Percentiles rank a stretch among this genome's conserved stretches.
Evolutionary conservation across 1,140 invertebrate species (phyloP).

Genomic region (Pseudomyrmex cubaensis): DNA sequence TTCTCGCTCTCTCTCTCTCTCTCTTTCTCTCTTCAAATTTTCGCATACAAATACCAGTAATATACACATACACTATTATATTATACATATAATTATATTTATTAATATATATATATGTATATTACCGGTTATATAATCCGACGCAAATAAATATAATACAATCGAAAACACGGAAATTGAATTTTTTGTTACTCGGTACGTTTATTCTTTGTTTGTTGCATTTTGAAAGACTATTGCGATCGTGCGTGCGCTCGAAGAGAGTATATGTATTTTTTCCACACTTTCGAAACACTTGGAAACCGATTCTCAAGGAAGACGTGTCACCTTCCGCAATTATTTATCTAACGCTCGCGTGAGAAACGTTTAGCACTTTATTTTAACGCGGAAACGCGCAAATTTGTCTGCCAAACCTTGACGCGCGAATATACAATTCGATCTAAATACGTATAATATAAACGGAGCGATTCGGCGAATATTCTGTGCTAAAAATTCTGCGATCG

Average conservation of each 20-base stretch:
- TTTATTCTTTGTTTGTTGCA: background rate
- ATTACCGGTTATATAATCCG: slow-evolving; percentile 12
- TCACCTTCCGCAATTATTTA: slow-evolving; percentile 38
- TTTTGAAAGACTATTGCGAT: background rate
- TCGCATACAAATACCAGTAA: background rate
- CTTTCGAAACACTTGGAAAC: background rate
- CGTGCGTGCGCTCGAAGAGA: background rate
- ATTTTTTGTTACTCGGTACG: slow-evolving; percentile 14
- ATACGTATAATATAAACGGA: too few relatives aligned
- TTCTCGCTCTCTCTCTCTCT: background rate
- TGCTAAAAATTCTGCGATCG: background rate
- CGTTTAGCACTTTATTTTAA: background rate
- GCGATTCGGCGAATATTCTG: background rate
- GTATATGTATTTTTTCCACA: background rate
- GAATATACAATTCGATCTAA: too few relatives aligned
- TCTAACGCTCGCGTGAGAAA: slow-evolving; percentile 10
- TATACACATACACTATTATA: too few relatives aligned
- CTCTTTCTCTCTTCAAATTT: slow-evolving; percentile 25
- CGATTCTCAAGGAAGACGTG: slow-evolving; percentile 43
- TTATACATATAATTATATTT: too few relatives aligned
- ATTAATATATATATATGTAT: background rate
- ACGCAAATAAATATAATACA: slow-evolving; percentile 33
- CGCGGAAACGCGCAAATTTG: slow-evolving; percentile 1
- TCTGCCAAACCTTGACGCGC: too few relatives aligned
- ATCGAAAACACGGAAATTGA: slow-evolving; percentile 29